phyloP scores from a whole-genome alignment of 2,113 vertebrate genomes.

The Platichthys stellatus region DNA sequence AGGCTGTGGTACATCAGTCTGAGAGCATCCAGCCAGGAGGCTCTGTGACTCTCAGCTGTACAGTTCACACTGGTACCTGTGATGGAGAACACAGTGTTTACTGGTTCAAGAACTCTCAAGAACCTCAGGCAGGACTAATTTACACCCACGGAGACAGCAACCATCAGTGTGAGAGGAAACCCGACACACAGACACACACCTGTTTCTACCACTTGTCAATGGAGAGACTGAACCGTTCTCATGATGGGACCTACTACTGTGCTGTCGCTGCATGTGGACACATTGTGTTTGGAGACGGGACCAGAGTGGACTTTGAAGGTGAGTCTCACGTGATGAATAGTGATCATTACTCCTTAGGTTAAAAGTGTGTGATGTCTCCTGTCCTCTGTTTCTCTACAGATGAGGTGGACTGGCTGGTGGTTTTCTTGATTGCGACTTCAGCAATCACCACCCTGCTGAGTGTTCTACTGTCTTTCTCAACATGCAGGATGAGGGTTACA shows the following conservation, averaged over 20 bases:
- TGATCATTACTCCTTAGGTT: neutral
- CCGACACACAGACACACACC: constrained; percentile 29
- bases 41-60: constrained; percentile 62
- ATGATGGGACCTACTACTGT: constrained; percentile 50
- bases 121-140: constrained; percentile 51
- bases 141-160: constrained; percentile 44
- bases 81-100: constrained; percentile 62
- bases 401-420: neutral
- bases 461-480: neutral
- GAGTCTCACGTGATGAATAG: neutral
- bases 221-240: constrained; percentile 1
- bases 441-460: neutral
- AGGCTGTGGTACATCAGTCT: constrained; percentile 28
- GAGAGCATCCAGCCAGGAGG: constrained; percentile 42
- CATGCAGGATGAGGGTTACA: neutral
- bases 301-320: constrained; percentile 23
- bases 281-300: constrained; percentile 58
- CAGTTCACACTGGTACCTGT: constrained; percentile 54
- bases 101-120: constrained; percentile 55
- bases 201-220: constrained; percentile 54
- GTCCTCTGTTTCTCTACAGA: neutral
- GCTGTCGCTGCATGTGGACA: constrained; percentile 57
- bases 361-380: neutral
- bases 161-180: constrained; percentile 43
- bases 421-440: neutral